phyloP scores from a whole-genome alignment of 2,888 invertebrate genomes.

The Sicus ferrugineus region DNA sequence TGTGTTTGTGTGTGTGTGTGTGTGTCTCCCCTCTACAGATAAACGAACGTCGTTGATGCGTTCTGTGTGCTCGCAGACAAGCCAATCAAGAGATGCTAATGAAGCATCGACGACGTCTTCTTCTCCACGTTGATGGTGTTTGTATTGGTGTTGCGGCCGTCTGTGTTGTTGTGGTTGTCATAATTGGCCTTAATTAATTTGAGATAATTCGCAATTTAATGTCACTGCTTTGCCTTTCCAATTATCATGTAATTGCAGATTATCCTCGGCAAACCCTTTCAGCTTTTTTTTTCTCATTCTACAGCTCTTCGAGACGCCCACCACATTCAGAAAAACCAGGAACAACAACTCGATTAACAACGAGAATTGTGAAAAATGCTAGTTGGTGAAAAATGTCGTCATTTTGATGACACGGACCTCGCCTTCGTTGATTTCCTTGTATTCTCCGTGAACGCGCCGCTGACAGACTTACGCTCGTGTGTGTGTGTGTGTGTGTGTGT shows the following conservation, averaged over 20 bases:
- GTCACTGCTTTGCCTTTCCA: no score
- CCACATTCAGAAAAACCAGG: neutral
- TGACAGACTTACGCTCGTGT: neutral
- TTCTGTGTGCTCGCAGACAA: slow-evolving; percentile 39
- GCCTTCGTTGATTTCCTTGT: no score
- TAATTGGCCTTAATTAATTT: neutral
- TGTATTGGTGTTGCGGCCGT: neutral
- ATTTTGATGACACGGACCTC: no score
- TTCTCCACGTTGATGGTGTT: neutral
- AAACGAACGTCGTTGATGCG: neutral
- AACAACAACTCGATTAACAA: no score
- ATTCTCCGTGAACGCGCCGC: neutral
- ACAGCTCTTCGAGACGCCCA: neutral
- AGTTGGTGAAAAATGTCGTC: no score
- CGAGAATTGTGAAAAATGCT: no score
- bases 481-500: neutral
- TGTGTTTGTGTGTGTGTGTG: no score
- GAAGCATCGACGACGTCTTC: slow-evolving; percentile 38
- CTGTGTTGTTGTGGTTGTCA: neutral
- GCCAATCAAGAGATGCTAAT: slow-evolving; percentile 59
- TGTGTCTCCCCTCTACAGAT: no score
- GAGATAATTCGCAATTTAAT: neutral
- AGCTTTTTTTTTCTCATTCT: neutral
- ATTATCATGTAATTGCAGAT: no score
- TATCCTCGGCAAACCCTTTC: neutral